Base-by-base conservation (phyloP, 2,888 invertebrate genomes). In the Folsomia manolachei region DNA sequence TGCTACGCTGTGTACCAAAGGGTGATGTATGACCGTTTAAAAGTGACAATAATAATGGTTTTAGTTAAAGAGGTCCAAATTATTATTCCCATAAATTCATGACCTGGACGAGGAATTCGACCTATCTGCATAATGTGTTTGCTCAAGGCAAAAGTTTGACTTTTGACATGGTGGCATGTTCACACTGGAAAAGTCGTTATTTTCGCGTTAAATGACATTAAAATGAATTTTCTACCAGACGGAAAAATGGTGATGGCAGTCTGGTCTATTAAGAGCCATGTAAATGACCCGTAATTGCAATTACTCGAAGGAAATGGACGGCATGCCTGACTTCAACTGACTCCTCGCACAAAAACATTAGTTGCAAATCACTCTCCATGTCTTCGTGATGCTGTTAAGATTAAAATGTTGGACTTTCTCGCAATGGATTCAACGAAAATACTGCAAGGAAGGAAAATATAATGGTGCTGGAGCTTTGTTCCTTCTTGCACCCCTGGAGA, bases 251-350 rank as follows among this genome's bases (percentile, higher is more conserved):
- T 53, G 56, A 66, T 66, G 52, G 62, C 63, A 69, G 63, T 63
- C 26, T 69, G 64, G 63, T 72, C 69, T 69, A 72, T 72, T 72
- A 72, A 60, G 64, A 72, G 60, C 14, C 72, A 72, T 72, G 72
- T 72, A 72, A 72, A 72, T 72, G 72, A 69, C 72, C 63, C 69
- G 69, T 72, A 69, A 72, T 72, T 72, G 72, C 56, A 69, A 72
- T 69, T 69, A 69, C 27, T 66, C 11, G 24, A 69, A 69, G 69
- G 63, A 65, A 69, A 72, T 69, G 69, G 64, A 39, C 39, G 39
- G 39, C 39, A 9, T 39, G 39, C 39, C 14, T 39, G 39, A 39
- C 39, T 39, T 39, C 7, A 39, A 39, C 39, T 4, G 39, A 14
- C 39, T 9, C 39, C 39, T 9, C 4, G 39, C 39, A 39, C n/a